Conservation (phyloP, 2,888 invertebrate species). For the Frankliniella intonsa region DNA sequence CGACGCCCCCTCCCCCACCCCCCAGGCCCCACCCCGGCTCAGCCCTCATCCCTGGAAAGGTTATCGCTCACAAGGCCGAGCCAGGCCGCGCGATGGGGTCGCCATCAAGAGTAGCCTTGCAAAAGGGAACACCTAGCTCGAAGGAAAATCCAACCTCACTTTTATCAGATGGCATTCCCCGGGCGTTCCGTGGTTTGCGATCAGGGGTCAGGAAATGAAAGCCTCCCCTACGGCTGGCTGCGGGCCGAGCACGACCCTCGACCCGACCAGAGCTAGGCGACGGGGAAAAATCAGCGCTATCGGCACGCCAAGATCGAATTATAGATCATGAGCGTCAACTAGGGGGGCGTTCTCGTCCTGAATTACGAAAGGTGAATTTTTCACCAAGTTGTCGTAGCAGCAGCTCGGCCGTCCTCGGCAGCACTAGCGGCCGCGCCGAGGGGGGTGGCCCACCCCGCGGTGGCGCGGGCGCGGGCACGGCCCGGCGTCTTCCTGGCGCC, state of each 20-base stretch:
- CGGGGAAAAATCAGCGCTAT: not conserved
- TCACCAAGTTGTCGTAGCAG: too few species aligned
- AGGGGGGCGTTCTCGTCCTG: too few species aligned
- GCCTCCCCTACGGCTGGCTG: not conserved
- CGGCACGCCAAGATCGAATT: constrained; percentile 9
- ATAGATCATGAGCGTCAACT: not conserved
- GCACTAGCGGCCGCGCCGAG: not conserved
- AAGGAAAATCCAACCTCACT: not conserved
- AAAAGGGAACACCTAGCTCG: not conserved
- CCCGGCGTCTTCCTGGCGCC: not conserved
- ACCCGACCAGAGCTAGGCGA: too few species aligned
- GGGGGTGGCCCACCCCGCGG: too few species aligned
- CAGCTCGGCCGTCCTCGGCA: not conserved
- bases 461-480: too few species aligned
- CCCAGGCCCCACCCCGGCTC: not conserved
- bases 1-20: not conserved
- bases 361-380: too few species aligned
- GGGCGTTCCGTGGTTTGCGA: not conserved
- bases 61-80: too few species aligned
- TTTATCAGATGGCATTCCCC: not conserved
- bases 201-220: not conserved
- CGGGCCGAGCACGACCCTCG: too few species aligned
- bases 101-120: not conserved
- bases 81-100: not conserved
- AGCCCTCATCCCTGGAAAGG: too few species aligned